Percentiles rank a stretch among this genome's conserved stretches.
Conservation (phyloP, 2,797 vertebrate genomes). For the Etheostoma nigrum region DNA sequence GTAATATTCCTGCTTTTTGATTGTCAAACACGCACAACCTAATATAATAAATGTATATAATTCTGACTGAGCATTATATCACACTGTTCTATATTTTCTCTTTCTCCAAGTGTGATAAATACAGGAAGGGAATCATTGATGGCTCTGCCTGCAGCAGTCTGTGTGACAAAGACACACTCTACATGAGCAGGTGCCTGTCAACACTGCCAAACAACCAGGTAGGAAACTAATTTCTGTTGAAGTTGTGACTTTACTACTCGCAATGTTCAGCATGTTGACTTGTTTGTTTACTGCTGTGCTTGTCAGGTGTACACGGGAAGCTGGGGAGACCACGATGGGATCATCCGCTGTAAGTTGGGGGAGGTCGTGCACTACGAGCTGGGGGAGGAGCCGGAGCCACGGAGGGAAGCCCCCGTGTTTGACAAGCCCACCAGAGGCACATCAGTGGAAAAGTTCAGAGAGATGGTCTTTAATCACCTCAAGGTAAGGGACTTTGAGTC, state of each 20-base stretch:
- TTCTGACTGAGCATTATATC: not conserved
- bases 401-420: constrained; percentile 90
- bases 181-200: constrained; percentile 96
- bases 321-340: constrained; percentile 94
- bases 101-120: constrained; percentile 94
- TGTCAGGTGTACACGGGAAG: constrained; percentile 94
- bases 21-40: not conserved
- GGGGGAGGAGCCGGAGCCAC: constrained; percentile 92
- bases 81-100: not conserved
- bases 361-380: constrained; percentile 90
- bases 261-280: not conserved
- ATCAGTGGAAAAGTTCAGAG: constrained; percentile 97
- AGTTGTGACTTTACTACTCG: not conserved
- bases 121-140: constrained; percentile 95
- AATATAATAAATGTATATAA: not conserved
- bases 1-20: not conserved
- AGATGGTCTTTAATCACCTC: constrained; percentile 96
- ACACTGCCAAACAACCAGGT: constrained; percentile 95
- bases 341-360: constrained; percentile 95
- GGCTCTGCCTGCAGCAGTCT: constrained; percentile 96
- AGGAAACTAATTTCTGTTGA: constrained; percentile 15
- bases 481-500: constrained; percentile 85
- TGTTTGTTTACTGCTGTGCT: not conserved
- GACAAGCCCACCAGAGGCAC: constrained; percentile 97
- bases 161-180: constrained; percentile 94